Percentiles rank a stretch among this genome's conserved stretches.
These are phyloP conservation scores for Antheraea mylitta DNA, from an alignment of 1,140 invertebrate genomes.

Conservation along the genomic window DNA sequence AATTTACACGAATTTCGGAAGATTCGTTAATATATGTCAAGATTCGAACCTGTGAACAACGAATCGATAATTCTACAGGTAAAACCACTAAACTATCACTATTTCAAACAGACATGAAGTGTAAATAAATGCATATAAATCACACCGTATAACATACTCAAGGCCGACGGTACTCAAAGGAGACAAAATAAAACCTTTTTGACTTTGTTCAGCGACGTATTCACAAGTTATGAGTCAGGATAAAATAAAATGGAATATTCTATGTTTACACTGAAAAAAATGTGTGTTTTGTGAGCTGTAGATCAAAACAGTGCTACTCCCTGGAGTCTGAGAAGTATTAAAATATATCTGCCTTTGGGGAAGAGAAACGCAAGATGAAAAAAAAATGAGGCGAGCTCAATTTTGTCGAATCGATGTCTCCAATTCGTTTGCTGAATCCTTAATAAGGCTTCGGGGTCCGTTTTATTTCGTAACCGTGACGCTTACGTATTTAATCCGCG, in stretches of 20 bases:
- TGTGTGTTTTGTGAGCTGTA: slow-evolving; percentile 57
- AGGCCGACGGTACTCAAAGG: background rate
- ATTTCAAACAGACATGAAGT: no score
- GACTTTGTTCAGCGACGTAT: slow-evolving; percentile 55
- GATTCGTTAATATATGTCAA: no score
- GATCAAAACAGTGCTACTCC: slow-evolving; percentile 66
- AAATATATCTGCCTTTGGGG: slow-evolving; percentile 60
- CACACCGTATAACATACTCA: no score
- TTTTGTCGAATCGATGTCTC: slow-evolving; percentile 73
- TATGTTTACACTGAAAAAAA: slow-evolving; percentile 49
- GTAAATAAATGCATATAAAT: background rate
- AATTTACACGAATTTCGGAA: no score
- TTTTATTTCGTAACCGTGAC: slow-evolving; percentile 51
- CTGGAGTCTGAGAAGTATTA: slow-evolving; percentile 58
- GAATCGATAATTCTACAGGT: no score
- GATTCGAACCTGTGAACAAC: no score
- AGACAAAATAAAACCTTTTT: slow-evolving; percentile 45
- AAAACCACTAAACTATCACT: no score
- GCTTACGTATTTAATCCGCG: slow-evolving; percentile 68
- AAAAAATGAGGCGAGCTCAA: slow-evolving; percentile 71
- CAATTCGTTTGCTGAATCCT: slow-evolving; percentile 72
- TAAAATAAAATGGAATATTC: slow-evolving; percentile 47
- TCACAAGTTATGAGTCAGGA: slow-evolving; percentile 52
- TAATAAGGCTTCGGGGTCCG: slow-evolving; percentile 59
- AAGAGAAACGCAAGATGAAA: slow-evolving; percentile 61